These are phyloP conservation scores for Antidorcas marsupialis DNA, from an alignment of 2,113 vertebrate genomes.

Conservation along the genomic window DNA sequence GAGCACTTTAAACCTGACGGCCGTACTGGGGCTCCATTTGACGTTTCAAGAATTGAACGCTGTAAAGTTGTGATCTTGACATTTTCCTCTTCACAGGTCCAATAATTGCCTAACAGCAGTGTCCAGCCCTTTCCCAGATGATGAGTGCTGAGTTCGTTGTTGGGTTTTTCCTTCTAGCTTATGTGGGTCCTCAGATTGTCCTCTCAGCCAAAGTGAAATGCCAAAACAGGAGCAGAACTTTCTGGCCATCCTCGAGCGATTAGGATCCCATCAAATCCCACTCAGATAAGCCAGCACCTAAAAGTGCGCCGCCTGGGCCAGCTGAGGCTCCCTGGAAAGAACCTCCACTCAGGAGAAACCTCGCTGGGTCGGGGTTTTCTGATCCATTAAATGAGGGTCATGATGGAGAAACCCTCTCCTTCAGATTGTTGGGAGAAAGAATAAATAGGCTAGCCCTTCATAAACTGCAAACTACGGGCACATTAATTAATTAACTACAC, in stretches of 20 bases:
- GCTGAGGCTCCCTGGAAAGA: background rate
- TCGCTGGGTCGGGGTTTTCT: background rate
- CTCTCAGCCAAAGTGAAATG: background rate
- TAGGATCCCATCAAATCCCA: background rate
- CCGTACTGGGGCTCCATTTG: background rate
- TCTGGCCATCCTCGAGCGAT: background rate
- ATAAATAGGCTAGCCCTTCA: background rate
- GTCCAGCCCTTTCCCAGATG: conserved; percentile 19
- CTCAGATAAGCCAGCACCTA: background rate
- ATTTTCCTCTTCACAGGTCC: conserved; percentile 12
- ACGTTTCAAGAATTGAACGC: background rate
- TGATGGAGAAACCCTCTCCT: background rate
- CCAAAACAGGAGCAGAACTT: background rate
- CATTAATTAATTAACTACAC: background rate
- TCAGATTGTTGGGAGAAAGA: background rate
- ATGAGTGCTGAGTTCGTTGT: background rate
- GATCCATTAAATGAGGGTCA: background rate
- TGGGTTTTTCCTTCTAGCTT: background rate
- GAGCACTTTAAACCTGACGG: background rate
- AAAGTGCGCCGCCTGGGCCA: background rate
- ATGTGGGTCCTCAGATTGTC: background rate
- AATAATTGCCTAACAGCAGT: background rate
- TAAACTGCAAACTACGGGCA: background rate
- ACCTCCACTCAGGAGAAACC: background rate
- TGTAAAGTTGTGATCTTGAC: background rate